Conservation (phyloP, 2,888 invertebrate species). For the Hemaris fuciformis region DNA sequence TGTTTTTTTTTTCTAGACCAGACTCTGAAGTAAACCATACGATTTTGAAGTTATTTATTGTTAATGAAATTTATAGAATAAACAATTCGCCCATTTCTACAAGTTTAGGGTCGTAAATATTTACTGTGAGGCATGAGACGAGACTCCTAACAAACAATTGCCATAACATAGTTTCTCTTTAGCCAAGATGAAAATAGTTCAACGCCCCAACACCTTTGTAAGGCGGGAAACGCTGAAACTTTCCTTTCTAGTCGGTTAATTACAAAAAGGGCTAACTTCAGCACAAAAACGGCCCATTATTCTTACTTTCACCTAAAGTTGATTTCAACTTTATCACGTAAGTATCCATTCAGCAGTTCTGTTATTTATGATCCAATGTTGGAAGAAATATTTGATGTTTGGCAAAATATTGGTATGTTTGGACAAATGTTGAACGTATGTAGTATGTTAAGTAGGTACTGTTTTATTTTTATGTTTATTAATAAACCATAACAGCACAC, state of each 20-base stretch:
- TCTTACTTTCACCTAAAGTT: constrained; percentile 6
- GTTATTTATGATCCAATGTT: not conserved
- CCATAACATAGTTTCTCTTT: not conserved
- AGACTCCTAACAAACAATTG: not conserved
- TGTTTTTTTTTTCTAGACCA: too few species aligned
- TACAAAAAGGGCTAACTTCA: constrained; percentile 5
- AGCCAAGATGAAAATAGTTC: not conserved
- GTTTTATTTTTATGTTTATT: too few species aligned
- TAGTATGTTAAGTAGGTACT: too few species aligned
- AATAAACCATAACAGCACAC: too few species aligned
- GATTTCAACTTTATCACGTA: not conserved
- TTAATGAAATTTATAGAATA: too few species aligned
- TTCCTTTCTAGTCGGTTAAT: constrained; percentile 2
- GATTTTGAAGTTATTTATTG: too few species aligned
- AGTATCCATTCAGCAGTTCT: not conserved
- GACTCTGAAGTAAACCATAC: too few species aligned
- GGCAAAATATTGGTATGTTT: not conserved
- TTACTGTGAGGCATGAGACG: not conserved
- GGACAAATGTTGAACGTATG: too few species aligned
- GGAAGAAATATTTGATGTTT: not conserved
- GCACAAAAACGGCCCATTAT: not conserved
- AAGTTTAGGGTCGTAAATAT: too few species aligned
- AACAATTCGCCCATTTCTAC: too few species aligned
- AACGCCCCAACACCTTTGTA: not conserved
- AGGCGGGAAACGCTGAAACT: not conserved